Evolutionary conservation across 2,797 vertebrate genomes (phyloP).

Genomic region (Anguilla marmorata): DNA sequence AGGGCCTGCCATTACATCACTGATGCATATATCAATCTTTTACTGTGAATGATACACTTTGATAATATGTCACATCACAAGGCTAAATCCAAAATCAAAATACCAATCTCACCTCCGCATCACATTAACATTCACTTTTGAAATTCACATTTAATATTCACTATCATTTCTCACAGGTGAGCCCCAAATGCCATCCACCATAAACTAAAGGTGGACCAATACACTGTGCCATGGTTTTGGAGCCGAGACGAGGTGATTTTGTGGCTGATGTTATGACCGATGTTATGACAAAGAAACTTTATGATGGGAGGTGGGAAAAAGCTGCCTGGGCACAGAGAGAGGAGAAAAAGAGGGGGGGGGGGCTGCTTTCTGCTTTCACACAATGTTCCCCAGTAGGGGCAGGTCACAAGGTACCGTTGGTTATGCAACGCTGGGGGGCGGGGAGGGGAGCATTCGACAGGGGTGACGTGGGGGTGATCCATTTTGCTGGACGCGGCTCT

Average conservation of each 20-base stretch:
- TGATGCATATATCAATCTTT: neutral
- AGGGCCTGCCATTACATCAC: neutral
- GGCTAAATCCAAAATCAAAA: neutral
- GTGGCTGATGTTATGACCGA: neutral
- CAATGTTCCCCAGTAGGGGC: conserved; percentile 53
- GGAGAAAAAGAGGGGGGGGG: conserved; percentile 37
- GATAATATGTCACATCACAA: neutral
- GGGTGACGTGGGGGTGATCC: conserved; percentile 51
- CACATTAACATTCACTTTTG: neutral
- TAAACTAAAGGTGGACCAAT: neutral
- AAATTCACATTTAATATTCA: neutral
- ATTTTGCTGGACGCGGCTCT: conserved; percentile 65
- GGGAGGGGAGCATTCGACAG: conserved; percentile 34
- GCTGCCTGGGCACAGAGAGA: conserved; percentile 42
- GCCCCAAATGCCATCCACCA: neutral
- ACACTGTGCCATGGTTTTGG: neutral
- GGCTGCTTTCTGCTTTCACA: conserved; percentile 64
- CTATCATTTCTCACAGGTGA: neutral
- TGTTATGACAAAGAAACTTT: conserved; percentile 17
- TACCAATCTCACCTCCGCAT: neutral
- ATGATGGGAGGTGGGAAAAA: conserved; percentile 21
- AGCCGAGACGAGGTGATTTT: conserved; percentile 13
- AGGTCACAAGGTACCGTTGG: conserved; percentile 68
- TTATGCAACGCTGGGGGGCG: conserved; percentile 61
- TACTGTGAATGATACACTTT: neutral